Evolutionary conservation across 2,113 vertebrate species (phyloP).

Genomic region (Psammodynastes pulverulentus): DNA sequence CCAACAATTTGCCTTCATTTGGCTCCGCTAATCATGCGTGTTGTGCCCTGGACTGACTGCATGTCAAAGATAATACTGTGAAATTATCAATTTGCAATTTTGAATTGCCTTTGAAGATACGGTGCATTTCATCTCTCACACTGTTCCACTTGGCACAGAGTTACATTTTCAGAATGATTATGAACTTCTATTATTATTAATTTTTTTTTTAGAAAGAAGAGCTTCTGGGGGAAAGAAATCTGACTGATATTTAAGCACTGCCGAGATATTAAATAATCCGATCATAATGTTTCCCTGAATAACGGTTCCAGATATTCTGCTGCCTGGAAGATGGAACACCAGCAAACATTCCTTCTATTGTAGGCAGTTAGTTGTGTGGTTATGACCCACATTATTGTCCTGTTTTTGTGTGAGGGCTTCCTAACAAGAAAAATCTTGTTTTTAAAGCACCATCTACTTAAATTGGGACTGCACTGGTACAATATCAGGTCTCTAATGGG

Average conservation of each 20-base stretch:
- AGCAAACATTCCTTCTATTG: constrained; percentile 32
- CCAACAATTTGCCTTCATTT: background rate
- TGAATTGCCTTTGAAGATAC: constrained; percentile 14
- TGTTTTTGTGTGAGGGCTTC: background rate
- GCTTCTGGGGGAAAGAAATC: background rate
- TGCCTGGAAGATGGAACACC: constrained; percentile 24
- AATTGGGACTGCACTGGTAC: background rate
- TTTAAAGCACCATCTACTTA: background rate
- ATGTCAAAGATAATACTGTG: constrained; percentile 15
- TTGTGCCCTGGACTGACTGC: constrained; percentile 40
- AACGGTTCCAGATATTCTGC: constrained; percentile 28
- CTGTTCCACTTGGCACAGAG: constrained; percentile 38
- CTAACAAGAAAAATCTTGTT: background rate
- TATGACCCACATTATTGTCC: background rate
- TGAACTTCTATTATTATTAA: constrained; percentile 32
- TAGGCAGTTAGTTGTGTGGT: background rate
- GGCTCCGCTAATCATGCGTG: constrained; percentile 41
- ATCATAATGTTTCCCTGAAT: constrained; percentile 48
- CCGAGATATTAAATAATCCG: constrained; percentile 48
- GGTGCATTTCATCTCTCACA: constrained; percentile 34
- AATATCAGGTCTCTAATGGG: background rate
- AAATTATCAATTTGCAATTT: constrained; percentile 53
- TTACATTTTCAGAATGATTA: constrained; percentile 39
- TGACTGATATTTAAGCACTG: constrained; percentile 51
- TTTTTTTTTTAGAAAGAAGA: constrained; percentile 31